Percentiles rank a stretch among this genome's conserved stretches.
These are phyloP conservation scores for Brienomyrus longianalis DNA, from an alignment of 2,113 vertebrate genomes.

Conservation along the genomic window DNA sequence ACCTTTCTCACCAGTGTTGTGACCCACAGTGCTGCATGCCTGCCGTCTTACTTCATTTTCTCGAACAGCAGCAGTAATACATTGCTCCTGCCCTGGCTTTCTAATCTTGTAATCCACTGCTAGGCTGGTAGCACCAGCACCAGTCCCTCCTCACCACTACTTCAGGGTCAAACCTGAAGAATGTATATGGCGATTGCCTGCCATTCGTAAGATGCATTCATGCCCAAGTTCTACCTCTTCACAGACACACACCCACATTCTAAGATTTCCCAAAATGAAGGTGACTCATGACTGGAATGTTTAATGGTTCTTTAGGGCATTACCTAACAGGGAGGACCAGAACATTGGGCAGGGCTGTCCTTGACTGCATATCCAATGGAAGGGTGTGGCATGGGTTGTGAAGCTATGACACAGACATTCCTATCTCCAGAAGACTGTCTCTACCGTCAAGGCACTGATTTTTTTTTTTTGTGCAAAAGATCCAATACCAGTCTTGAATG, in stretches of 20 bases:
- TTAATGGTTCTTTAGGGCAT: neutral
- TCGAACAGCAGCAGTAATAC: neutral
- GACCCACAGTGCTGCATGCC: neutral
- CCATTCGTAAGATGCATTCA: neutral
- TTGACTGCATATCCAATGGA: neutral
- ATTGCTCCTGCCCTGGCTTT: neutral
- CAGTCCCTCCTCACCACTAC: neutral
- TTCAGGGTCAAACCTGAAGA: neutral
- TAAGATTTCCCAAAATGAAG: conserved; percentile 4
- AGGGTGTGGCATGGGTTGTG: neutral
- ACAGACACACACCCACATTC: neutral
- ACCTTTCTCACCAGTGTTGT: neutral
- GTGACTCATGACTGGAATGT: conserved; percentile 11
- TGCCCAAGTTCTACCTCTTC: neutral
- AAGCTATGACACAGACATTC: neutral
- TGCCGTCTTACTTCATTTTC: neutral
- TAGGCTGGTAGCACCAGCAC: neutral
- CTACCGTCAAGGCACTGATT: neutral
- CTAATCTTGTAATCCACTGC: neutral
- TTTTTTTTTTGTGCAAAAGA: neutral
- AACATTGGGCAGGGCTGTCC: neutral
- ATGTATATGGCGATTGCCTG: neutral
- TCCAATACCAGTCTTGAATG: neutral
- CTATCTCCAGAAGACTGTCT: neutral
- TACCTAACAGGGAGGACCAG: neutral